These are phyloP conservation scores for Nemurella pictetii DNA, from an alignment of 2,888 invertebrate species.

Conservation along the genomic window DNA sequence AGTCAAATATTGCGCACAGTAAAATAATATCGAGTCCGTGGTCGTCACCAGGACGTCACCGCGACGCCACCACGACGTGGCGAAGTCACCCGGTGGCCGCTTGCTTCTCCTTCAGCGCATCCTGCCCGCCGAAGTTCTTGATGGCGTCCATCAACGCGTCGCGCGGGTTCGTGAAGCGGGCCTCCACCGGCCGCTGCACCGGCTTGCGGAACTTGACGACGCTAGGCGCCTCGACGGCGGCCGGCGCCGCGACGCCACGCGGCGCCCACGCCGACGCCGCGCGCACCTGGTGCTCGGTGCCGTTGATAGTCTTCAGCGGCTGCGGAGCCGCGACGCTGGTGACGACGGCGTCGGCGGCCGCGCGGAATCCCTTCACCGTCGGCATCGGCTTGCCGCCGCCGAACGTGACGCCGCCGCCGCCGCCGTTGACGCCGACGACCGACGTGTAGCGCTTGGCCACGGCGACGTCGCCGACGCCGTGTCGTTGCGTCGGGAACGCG, in stretches of 20 bases:
- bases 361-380: conserved; percentile 39
- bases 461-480: conserved; percentile 16
- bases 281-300: background rate
- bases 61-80: too few relatives aligned
- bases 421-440: conserved; percentile 38
- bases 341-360: conserved; percentile 19
- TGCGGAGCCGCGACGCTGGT: background rate
- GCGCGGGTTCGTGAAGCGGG: conserved; percentile 57
- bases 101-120: conserved; percentile 40
- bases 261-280: background rate
- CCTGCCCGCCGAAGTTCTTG: conserved; percentile 63
- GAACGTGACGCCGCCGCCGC: background rate
- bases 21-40: background rate
- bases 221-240: conserved; percentile 40
- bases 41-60: too few relatives aligned
- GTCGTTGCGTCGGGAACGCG: background rate
- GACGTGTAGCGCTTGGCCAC: conserved; percentile 37
- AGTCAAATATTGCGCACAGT: background rate
- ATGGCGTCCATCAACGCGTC: conserved; percentile 72
- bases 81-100: background rate
- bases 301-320: conserved; percentile 26
- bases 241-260: background rate
- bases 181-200: conserved; percentile 36
- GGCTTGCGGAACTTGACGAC: conserved; percentile 42
- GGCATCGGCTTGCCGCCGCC: conserved; percentile 35